Base-by-base conservation (phyloP, 1,140 invertebrate genomes). In the Drosophila miranda region DNA sequence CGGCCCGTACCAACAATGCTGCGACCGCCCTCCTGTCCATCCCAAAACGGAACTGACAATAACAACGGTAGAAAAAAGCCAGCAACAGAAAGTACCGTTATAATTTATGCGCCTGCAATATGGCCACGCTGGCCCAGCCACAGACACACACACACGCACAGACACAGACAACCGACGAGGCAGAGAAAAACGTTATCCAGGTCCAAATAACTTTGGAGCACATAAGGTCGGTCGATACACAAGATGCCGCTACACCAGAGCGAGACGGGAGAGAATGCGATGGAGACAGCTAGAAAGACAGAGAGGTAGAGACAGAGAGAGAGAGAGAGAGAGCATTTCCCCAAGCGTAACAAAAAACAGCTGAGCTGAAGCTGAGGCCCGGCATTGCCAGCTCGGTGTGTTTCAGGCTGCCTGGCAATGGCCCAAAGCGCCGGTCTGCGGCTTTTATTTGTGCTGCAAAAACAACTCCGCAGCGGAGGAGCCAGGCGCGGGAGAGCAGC, bases 51-150 rank as follows among this genome's bases (percentile, higher is more conserved):
- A 67, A 55, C 62, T 54, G 50, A 69, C 26, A 43, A 57, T 69
- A 56, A 67, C 62, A 67, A 9, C 30, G 30, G 9, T 34, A 9
- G 8, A 34, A 34, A 68, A 66, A 68, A 49, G 16, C 28, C 38
- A 41, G 64, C 38, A 48, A 44, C 66, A 56, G 50, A 55, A 74
- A 57, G 70, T 77, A 74, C 61, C 80, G 76, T 62, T 86, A 84
- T 84, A 84, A 84, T 84, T 84, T 84, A 84, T 81, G 77, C 81
- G 76, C 60, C 82, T 78, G 77, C 82, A 78, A 86, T 86, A 86
- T 86, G 81, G 81, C 81, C 87, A 86, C 81, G 74, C 81, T 81
- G 82, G 42, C 63, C 63, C 43, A 41, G 48, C 19, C 46, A 21
- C 42, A 59, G 42, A 23, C 28, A 16, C 8, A 43, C 34, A 54